Base-by-base conservation (phyloP, 2,113 vertebrate genomes). In the Promerops cafer region DNA sequence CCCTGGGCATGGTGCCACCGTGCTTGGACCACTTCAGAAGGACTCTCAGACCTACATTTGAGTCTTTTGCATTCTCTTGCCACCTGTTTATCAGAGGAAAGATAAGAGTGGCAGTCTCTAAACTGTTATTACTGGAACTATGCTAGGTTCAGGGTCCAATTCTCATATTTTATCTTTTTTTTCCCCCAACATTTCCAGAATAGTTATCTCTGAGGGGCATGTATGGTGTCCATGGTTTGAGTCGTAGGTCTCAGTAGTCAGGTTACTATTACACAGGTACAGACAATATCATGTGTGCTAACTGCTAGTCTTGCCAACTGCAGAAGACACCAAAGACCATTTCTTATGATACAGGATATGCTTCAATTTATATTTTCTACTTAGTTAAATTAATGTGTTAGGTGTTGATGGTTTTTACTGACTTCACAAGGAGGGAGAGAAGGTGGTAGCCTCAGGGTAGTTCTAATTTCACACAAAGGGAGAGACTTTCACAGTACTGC, bases 281-380 rank as follows among this genome's bases (percentile, higher is more conserved):
- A 0, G 53, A 53, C 53, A 85, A 10, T 33, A 33, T 35, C 10
- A 12, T 9, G 11, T 42, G 18, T 76, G n/a, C 57, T 92, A 63
- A 75, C 57, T 75, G 49, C 33, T 49, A 27, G 33, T 42, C 59
- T 80, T 90, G 35, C 35, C 71, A 90, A 30, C 26, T 6, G 22
- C 71, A 50, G 15, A 33, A 76, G 64, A 83, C 23, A 19, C 33
- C 50, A 42, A 72, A 77, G 83, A 92, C 33, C 44, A 37, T 74
- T 85, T 91, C 66, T 93, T 54, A 54, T 65, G 3, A 39, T 50
- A 57, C 7, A 5, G 18, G 18, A 66, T 88, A 65, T 78, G 11
- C 26, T 92, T 93, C 52, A 47, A 14, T 80, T 85, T 75, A 6
- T 91, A 61, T 77, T 90, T 91, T 39, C 37, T 70, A 37, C 54